phyloP scores from a whole-genome alignment of 2,888 invertebrate species.

The Eucera pruinosa region DNA sequence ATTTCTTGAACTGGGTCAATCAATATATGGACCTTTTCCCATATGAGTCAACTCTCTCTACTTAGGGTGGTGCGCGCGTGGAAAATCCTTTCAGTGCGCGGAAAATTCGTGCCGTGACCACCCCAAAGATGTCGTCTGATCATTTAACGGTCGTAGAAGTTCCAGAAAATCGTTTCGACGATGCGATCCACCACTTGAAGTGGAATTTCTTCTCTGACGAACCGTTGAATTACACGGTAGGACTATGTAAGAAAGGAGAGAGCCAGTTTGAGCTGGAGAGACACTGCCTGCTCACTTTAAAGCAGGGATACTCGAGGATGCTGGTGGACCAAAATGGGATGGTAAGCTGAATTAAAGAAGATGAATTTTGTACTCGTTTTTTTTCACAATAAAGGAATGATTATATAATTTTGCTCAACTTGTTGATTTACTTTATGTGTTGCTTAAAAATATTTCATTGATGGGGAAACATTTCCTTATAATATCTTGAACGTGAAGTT shows the following conservation, averaged over 20 bases:
- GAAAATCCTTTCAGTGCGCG: constrained; percentile 72
- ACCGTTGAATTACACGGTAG: constrained; percentile 92
- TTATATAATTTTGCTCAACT: neutral
- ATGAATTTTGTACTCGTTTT: neutral
- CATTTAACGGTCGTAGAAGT: constrained; percentile 84
- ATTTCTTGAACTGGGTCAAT: constrained; percentile 82
- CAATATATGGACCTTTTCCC: constrained; percentile 80
- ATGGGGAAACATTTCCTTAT: constrained; percentile 4
- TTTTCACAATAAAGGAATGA: neutral
- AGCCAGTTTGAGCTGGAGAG: constrained; percentile 90
- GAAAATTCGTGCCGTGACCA: constrained; percentile 71
- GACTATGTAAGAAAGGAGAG: constrained; percentile 89
- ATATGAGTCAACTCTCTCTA: constrained; percentile 69
- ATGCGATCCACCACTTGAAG: constrained; percentile 90
- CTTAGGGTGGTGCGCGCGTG: constrained; percentile 76
- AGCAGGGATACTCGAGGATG: constrained; percentile 90
- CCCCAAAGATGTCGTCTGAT: constrained; percentile 77
- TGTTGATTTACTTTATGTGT: neutral
- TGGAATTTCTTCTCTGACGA: constrained; percentile 93
- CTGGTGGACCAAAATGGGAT: constrained; percentile 87
- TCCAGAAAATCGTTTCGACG: constrained; percentile 85
- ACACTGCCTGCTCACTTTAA: constrained; percentile 90
- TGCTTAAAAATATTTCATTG: constrained; percentile 1
- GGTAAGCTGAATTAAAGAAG: constrained; percentile 83
- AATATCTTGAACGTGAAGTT: constrained; percentile 36